Conservation (phyloP, 2,797 vertebrate species). For the Serranus cabrilla region DNA sequence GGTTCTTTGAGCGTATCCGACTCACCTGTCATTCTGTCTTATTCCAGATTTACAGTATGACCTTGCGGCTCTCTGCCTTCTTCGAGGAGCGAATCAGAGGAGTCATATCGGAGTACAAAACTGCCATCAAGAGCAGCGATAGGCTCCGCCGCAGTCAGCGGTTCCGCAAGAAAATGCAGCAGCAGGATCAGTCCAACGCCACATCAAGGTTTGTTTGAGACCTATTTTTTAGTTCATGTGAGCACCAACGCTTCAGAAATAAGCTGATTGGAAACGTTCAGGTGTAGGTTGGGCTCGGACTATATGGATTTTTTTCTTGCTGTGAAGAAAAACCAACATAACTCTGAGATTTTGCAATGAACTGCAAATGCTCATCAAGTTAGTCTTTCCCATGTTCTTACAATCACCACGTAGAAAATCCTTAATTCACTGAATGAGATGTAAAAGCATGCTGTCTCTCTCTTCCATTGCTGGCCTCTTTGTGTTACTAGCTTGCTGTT, state of each 20-base stretch:
- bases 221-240: neutral
- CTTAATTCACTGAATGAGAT: too few species aligned
- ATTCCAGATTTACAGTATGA: conserved; percentile 97
- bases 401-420: too few species aligned
- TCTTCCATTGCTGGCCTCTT: too few species aligned
- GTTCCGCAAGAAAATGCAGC: conserved; percentile 88
- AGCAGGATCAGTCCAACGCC: conserved; percentile 75
- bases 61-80: conserved; percentile 93
- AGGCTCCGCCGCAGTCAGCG: conserved; percentile 91
- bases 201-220: conserved; percentile 82
- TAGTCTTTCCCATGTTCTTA: too few species aligned
- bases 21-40: neutral
- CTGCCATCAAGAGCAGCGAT: conserved; percentile 91
- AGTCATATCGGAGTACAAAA: conserved; percentile 94
- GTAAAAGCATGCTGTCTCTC: too few species aligned
- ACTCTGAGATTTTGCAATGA: too few species aligned
- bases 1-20: neutral
- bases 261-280: neutral
- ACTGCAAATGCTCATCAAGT: too few species aligned
- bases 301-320: too few species aligned
- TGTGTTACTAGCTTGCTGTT: too few species aligned
- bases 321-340: too few species aligned
- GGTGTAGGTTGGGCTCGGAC: neutral
- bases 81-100: conserved; percentile 95
- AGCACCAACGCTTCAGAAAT: neutral